Conservation (phyloP, 2,888 invertebrate species). For the Zeuzera pyrina region DNA sequence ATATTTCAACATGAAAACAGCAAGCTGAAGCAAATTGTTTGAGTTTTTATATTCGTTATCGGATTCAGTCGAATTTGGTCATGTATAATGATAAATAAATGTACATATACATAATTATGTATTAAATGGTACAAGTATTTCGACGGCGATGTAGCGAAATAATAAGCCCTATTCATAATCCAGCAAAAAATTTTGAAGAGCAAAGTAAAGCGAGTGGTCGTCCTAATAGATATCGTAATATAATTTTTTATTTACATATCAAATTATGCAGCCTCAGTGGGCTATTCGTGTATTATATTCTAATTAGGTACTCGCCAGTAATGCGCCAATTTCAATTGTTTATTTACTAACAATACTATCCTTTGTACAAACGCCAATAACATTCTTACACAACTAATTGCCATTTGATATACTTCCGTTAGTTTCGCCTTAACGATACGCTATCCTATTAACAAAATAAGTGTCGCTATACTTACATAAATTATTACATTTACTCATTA, state of each 20-base stretch:
- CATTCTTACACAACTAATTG: conserved; percentile 57
- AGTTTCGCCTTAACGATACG: conserved; percentile 52
- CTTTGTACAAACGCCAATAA: conserved; percentile 71
- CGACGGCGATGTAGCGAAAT: background rate
- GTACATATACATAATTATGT: too few species aligned
- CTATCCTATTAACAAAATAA: conserved; percentile 67
- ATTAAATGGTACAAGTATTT: too few species aligned
- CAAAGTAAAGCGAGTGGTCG: conserved; percentile 54
- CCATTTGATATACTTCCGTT: conserved; percentile 62
- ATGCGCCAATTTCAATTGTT: conserved; percentile 70
- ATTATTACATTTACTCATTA: conserved; percentile 54
- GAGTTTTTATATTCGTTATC: conserved; percentile 25
- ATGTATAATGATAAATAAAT: background rate
- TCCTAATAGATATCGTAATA: conserved; percentile 43
- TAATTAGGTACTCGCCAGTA: conserved; percentile 74
- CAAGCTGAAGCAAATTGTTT: conserved; percentile 40
- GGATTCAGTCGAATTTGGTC: conserved; percentile 34
- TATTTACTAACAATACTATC: conserved; percentile 65
- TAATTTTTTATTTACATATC: conserved; percentile 55
- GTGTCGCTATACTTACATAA: conserved; percentile 65
- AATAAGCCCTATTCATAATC: conserved; percentile 11
- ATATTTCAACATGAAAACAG: conserved; percentile 29
- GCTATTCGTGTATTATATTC: conserved; percentile 62
- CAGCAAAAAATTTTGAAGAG: conserved; percentile 46
- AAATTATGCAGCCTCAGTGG: conserved; percentile 57